phyloP scores from a whole-genome alignment of 2,113 vertebrate species.

The Dicaeum eximium region DNA sequence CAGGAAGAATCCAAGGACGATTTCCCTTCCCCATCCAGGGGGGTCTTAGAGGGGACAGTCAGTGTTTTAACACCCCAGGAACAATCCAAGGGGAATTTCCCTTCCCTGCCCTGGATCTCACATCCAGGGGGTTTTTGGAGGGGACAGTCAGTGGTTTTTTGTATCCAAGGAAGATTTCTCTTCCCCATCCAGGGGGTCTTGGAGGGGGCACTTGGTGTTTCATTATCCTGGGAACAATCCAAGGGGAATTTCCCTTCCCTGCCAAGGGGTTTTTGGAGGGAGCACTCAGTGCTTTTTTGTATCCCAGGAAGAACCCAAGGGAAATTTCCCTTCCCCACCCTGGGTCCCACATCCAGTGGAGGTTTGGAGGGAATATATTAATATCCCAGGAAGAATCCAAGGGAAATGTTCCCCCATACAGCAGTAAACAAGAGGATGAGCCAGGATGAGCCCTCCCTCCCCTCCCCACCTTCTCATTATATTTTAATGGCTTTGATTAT shows the following conservation, averaged over 20 bases:
- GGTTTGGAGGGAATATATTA: not conserved
- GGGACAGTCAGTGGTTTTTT: accelerated
- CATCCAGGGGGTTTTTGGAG: not conserved
- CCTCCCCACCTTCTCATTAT: not conserved
- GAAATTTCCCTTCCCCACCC: not conserved
- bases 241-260: not conserved
- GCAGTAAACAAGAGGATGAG: not conserved
- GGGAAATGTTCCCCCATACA: not conserved
- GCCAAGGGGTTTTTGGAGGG: not conserved
- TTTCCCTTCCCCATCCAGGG: not conserved
- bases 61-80: not conserved
- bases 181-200: accelerated
- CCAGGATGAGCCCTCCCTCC: not conserved
- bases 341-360: not conserved
- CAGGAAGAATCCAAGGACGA: not conserved
- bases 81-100: not conserved
- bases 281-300: not conserved
- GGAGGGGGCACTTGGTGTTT: too few relatives aligned
- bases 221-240: not conserved
- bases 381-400: accelerated
- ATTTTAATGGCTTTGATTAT: not conserved
- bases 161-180: not conserved
- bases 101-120: too few relatives aligned
- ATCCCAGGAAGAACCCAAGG: not conserved
- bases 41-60: not conserved